These are phyloP conservation scores for Urocitellus parryii DNA, from an alignment of 2,113 vertebrate species.

Conservation along the genomic window DNA sequence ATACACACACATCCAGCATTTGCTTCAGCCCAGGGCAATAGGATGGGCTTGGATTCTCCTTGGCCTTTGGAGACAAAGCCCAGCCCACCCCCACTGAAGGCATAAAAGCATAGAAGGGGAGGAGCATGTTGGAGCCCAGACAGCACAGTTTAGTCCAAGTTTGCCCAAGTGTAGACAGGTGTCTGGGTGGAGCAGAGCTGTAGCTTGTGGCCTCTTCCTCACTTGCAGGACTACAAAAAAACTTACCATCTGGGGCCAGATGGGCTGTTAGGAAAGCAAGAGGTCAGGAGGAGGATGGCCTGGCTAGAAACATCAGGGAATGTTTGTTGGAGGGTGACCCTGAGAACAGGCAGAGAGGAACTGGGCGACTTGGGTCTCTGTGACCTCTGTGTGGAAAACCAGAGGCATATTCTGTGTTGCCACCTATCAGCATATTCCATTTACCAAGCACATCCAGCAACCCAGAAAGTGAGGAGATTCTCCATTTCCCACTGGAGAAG, in stretches of 20 bases:
- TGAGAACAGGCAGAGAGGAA: neutral
- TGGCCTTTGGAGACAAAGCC: neutral
- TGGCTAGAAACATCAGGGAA: neutral
- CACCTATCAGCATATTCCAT: neutral
- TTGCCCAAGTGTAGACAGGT: neutral
- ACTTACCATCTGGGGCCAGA: neutral
- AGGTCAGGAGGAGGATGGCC: neutral
- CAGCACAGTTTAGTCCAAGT: neutral
- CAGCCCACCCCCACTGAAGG: neutral
- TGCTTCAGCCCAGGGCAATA: neutral
- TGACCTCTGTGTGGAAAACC: neutral
- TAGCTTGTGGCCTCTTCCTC: neutral
- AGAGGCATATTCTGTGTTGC: neutral
- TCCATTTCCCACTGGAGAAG: neutral
- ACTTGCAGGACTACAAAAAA: neutral
- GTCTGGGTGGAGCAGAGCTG: neutral
- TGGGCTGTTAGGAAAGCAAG: neutral
- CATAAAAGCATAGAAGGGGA: neutral
- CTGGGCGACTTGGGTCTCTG: neutral
- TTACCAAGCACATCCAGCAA: neutral
- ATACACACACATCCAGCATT: accelerated
- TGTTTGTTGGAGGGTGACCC: neutral
- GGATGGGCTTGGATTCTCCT: neutral
- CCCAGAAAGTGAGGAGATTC: neutral
- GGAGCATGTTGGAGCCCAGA: neutral